Percentiles rank a stretch among this genome's conserved stretches.
Conservation (phyloP, 2,888 invertebrate genomes). For the Taphrorychus bicolor region DNA sequence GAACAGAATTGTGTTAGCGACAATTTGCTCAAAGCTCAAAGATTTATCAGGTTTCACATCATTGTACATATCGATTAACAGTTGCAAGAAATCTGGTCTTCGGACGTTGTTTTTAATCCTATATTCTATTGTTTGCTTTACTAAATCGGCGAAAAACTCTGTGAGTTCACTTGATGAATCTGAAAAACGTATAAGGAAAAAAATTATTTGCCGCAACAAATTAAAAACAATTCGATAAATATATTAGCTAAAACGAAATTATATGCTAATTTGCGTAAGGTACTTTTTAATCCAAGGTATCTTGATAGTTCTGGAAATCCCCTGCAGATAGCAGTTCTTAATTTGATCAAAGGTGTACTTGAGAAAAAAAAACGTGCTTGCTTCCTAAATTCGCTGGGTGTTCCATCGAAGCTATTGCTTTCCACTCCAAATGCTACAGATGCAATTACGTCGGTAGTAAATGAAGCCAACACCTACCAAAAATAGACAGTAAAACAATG, state of each 20-base stretch:
- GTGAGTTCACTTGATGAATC: no score
- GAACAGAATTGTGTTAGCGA: constrained; percentile 59
- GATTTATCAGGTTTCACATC: constrained; percentile 20
- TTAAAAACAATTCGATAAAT: no score
- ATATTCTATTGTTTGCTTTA: constrained; percentile 48
- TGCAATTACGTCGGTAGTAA: constrained; percentile 67
- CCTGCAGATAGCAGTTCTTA: no score
- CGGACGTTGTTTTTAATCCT: constrained; percentile 46
- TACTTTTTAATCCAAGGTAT: constrained; percentile 7
- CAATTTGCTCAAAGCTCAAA: constrained; percentile 48
- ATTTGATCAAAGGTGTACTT: no score
- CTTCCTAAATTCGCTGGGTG: constrained; percentile 52
- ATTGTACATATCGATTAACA: constrained; percentile 47
- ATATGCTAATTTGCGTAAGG: constrained; percentile 15
- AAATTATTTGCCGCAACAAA: no score
- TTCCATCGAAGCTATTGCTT: constrained; percentile 63
- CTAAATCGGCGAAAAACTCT: constrained; percentile 49
- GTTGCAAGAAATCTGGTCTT: constrained; percentile 48
- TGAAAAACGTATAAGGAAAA: no score
- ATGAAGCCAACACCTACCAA: constrained; percentile 59
- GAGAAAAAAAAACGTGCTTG: no score
- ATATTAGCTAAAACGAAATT: no score
- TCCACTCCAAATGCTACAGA: constrained; percentile 68
- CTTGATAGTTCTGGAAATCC: no score
- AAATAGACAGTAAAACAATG: not conserved